Evolutionary conservation across 2,888 invertebrate species (phyloP).

Genomic region (Leptarthrus brevirostris): DNA sequence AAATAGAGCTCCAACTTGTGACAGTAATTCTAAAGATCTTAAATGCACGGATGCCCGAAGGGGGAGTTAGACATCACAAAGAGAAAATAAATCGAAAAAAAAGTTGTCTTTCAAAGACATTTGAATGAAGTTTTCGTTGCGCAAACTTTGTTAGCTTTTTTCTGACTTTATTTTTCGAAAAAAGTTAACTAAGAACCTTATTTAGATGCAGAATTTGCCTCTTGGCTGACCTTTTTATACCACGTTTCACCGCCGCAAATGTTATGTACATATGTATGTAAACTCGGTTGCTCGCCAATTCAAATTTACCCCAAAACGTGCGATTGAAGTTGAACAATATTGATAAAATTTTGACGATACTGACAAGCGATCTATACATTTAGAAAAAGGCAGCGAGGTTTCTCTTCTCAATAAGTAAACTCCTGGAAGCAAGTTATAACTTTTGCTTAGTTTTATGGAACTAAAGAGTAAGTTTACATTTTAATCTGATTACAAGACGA

Average conservation of each 20-base stretch:
- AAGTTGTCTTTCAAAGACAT: constrained; percentile 25
- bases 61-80: constrained; percentile 1
- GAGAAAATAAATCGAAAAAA: constrained; percentile 37
- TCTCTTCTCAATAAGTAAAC: too few relatives aligned
- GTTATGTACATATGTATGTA: constrained; percentile 25
- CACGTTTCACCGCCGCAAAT: constrained; percentile 3
- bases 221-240: background rate
- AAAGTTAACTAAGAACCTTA: constrained; percentile 32
- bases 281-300: constrained; percentile 15
- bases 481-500: too few relatives aligned
- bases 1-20: constrained; percentile 31
- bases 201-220: constrained; percentile 29
- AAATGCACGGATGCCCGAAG: background rate
- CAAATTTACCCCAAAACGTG: constrained; percentile 25
- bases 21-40: constrained; percentile 18
- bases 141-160: constrained; percentile 7
- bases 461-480: too few relatives aligned
- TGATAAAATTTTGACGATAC: too few relatives aligned
- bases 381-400: too few relatives aligned
- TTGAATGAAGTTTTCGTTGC: constrained; percentile 9
- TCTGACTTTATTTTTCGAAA: constrained; percentile 1
- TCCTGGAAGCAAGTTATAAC: too few relatives aligned
- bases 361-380: too few relatives aligned
- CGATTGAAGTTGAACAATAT: background rate
- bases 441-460: too few relatives aligned